These are phyloP conservation scores for Polypedilum pembai DNA, from an alignment of 1,140 invertebrate species.

Conservation along the genomic window DNA sequence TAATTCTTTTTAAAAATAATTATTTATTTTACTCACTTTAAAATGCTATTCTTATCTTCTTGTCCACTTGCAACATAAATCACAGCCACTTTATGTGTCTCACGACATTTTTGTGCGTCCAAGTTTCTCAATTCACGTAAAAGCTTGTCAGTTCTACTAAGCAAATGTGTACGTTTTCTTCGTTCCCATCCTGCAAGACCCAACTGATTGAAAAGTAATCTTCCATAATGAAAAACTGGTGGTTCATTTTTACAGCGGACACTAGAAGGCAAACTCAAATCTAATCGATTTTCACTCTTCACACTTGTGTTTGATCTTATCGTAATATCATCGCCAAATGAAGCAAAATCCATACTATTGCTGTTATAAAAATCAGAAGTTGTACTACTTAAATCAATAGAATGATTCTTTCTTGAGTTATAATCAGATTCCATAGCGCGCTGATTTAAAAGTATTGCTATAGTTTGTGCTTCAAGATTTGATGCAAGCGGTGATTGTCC, in stretches of 20 bases:
- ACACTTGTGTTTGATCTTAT: not conserved
- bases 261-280: not conserved
- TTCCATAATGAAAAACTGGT: constrained; percentile 68
- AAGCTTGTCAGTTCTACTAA: constrained; percentile 84
- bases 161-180: constrained; percentile 71
- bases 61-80: constrained; percentile 96
- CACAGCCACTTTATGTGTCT: constrained; percentile 98
- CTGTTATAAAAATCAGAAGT: constrained; percentile 20
- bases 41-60: constrained; percentile 90
- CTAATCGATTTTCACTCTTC: not conserved
- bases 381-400: constrained; percentile 33
- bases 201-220: constrained; percentile 80
- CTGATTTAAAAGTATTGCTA: constrained; percentile 74
- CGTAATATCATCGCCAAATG: not conserved
- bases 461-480: constrained; percentile 71
- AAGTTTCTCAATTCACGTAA: constrained; percentile 86
- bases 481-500: constrained; percentile 57
- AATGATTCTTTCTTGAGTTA: constrained; percentile 47
- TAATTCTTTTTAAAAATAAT: too few relatives aligned
- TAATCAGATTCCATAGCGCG: constrained; percentile 68
- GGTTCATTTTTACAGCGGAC: constrained; percentile 33
- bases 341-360: constrained; percentile 35
- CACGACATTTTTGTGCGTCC: constrained; percentile 83
- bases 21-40: constrained; percentile 47
- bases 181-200: constrained; percentile 86